Percentiles rank a stretch among this genome's conserved stretches.
Evolutionary conservation across 2,113 vertebrate species (phyloP).

Genomic region (Mobula birostris): DNA sequence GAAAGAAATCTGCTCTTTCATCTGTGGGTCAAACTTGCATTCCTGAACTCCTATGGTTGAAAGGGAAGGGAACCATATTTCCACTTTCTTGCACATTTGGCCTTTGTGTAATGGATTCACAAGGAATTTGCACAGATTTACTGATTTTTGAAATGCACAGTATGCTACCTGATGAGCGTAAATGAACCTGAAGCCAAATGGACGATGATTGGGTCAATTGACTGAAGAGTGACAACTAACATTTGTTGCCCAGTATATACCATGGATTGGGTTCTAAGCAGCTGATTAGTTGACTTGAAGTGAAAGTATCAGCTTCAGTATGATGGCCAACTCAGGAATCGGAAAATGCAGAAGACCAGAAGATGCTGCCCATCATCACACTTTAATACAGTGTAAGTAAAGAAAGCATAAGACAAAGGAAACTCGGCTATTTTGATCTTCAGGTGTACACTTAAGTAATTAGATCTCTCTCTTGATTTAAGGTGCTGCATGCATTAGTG

Average conservation of each 20-base stretch:
- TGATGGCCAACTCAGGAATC: conserved; percentile 15
- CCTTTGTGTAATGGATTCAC: conserved; percentile 9
- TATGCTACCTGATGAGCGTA: background rate
- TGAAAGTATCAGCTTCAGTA: conserved; percentile 9
- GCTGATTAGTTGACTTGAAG: conserved; percentile 32
- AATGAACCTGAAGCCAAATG: background rate
- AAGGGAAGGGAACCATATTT: conserved; percentile 25
- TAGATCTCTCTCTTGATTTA: background rate
- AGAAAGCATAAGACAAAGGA: conserved; percentile 32
- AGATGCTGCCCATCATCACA: conserved; percentile 2
- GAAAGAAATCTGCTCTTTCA: conserved; percentile 1
- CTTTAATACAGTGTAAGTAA: conserved; percentile 32
- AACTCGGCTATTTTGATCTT: conserved; percentile 11
- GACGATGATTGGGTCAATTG: conserved; percentile 19
- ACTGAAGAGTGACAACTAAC: conserved; percentile 20
- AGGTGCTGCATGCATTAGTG: background rate
- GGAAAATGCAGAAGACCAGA: conserved; percentile 9
- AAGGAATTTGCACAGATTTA: background rate
- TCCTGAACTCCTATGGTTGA: background rate
- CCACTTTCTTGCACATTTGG: background rate
- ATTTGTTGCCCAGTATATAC: conserved; percentile 26
- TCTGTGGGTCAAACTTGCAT: background rate
- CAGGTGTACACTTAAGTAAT: conserved; percentile 4
- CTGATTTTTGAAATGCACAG: background rate
- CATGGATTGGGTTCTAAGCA: conserved; percentile 27